Base-by-base conservation (phyloP, 2,113 vertebrate genomes). In the Corydoras maculifer region DNA sequence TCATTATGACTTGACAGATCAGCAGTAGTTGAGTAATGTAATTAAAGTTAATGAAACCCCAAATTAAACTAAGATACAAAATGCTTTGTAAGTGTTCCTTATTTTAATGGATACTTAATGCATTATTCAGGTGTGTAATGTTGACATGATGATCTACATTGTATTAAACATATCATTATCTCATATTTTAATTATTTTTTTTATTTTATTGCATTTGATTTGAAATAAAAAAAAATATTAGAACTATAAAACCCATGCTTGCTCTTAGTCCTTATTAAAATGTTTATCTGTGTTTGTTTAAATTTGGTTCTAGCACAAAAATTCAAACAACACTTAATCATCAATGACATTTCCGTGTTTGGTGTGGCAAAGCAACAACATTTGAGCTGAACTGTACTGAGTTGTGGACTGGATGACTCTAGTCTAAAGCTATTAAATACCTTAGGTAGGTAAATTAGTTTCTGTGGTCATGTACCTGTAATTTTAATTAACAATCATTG, bases 401-500 rank as follows among this genome's bases (percentile, higher is more conserved):
- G 35, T 8, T 43, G 35, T 43, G 35, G 35, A 43, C 35, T 43
- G 7, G 35, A 43, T 43, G 35, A 8, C 35, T 43, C 4, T 43
- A 8, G 35, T 4, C 35, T 43, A 43, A 25, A 43, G 35, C 35
- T 43, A 43, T 43, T 43, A 43, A 43, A 43, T 43, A 43, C 35
- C 67, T 35, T 65, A 77, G 49, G 1, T 59, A 48, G 59, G 75
- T 69, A 77, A 66, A 73, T 77, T 25, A 25, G 53, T 62, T 54
- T 67, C 14, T 15, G 18, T 61, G 72, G 57, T 69, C 63, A 66
- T 70, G 73, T 67, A 75, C 78, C 65, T 75, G 57, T 62, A 64
- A 61, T 72, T 5, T 65, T 80, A 80, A 80, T 80, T 80, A 80
- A 73, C 57, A 68, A 14, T 75, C 69, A 73, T 58, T n/a, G 72